Evolutionary conservation across 2,888 invertebrate genomes (phyloP), one percentile per base, ranked within the genome.

Genomic region (Ophion obscuratus): DNA sequence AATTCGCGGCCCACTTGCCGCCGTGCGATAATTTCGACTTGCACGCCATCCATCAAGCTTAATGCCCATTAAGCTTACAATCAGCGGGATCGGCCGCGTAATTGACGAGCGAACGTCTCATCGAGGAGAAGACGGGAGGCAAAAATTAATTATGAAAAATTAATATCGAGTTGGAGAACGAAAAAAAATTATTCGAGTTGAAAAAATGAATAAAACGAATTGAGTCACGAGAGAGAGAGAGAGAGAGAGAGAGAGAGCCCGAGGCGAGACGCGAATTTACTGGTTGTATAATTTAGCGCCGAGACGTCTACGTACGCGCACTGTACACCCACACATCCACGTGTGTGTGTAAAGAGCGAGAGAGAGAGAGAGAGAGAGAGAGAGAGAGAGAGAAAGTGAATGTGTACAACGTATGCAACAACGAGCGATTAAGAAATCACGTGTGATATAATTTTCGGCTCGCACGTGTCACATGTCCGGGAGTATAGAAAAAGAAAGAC

Each of bases 371-470:
- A 14, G 47, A 53, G 47, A 53, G 47, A 53, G 47, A 53, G 20
- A 57, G n/a, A 44, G 44, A n/a, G 10, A 20, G 9, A 66, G 14
- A 53, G 14, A 14, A 14, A 53, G 47, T 14, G 47, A 53, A 14
- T 36, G 36, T 36, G 6, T 36, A 6, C 36, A 53, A 59, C 53
- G 57, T 20, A 20, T 47, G 68, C 14, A 71, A n/a, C 57, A 20
- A 47, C 64, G 70, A 80, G 31, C 80, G 85, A 86, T 80, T 83
- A 80, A 83, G 85, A 83, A 86, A 86, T 86, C 82, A 86, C 83
- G 83, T 80, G 83, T 80, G 80, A 80, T 86, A 80, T 80, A 83
- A 86, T 78, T 83, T 83, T 80, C 68, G 73, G 70, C 61, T 61
- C 44, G 85, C 83, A 67, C 79, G 79, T 82, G 82, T 79, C 84